These are phyloP conservation scores for Trachymyrmex septentrionalis DNA, from an alignment of 1,140 invertebrate genomes.

Conservation along the genomic window DNA sequence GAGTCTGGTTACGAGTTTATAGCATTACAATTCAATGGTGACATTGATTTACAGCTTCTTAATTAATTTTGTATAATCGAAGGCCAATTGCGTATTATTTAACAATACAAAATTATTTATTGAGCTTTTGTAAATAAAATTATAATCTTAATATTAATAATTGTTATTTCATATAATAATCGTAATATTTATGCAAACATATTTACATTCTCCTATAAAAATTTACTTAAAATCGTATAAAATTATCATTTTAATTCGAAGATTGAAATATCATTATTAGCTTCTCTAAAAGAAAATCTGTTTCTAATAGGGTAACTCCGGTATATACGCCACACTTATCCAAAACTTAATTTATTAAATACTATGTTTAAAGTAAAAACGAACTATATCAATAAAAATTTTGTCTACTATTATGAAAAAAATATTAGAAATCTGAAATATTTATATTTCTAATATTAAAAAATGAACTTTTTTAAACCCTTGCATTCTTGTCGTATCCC, in stretches of 20 bases:
- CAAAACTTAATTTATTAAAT: no score
- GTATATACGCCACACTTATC: no score
- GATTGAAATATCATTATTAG: neutral
- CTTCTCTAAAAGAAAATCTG: neutral
- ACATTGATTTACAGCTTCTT: neutral
- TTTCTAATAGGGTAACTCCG: neutral
- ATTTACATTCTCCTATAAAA: neutral
- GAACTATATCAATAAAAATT: no score
- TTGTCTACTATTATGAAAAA: no score
- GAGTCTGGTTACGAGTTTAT: neutral
- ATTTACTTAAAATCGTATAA: neutral
- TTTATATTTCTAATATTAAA: no score
- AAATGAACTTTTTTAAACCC: no score
- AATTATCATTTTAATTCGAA: neutral
- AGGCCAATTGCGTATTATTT: neutral
- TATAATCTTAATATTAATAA: no score
- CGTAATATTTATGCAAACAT: no score
- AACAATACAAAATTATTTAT: neutral
- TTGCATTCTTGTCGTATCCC: no score
- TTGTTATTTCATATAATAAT: no score
- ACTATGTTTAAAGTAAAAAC: no score
- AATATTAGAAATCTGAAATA: no score
- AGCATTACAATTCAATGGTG: neutral
- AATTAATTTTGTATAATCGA: slow-evolving; percentile 1
- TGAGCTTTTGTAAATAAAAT: neutral